Evolutionary conservation across 2,888 invertebrate genomes (phyloP).

Genomic region (Antheraea assamensis): DNA sequence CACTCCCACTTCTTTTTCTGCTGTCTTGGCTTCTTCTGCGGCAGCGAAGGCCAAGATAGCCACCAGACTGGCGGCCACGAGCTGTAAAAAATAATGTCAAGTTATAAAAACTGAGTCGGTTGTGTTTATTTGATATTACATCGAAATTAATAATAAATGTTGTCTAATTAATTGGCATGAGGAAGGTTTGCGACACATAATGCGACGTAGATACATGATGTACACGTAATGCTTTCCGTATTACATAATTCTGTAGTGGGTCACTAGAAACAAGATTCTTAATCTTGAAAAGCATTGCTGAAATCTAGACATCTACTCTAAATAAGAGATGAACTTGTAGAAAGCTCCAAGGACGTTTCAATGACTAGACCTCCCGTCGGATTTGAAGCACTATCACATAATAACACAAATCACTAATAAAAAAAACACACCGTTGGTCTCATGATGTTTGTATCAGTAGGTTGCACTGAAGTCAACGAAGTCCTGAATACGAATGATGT

Average conservation of each 20-base stretch:
- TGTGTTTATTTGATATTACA: conserved; percentile 34
- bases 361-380: not conserved
- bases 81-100: conserved; percentile 55
- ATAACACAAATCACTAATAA: conserved; percentile 50
- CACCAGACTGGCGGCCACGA: conserved; percentile 84
- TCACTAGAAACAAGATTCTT: conserved; percentile 14
- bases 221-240: conserved; percentile 59
- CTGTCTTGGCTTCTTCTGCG: conserved; percentile 82
- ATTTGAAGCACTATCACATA: conserved; percentile 26
- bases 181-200: conserved; percentile 49
- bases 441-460: conserved; percentile 78
- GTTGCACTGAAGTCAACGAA: conserved; percentile 81
- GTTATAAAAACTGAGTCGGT: conserved; percentile 39
- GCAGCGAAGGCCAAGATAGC: conserved; percentile 82
- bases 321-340: not conserved
- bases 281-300: conserved; percentile 27
- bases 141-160: conserved; percentile 46
- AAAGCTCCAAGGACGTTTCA: not conserved
- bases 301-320: not conserved
- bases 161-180: conserved; percentile 55
- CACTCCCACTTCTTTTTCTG: conserved; percentile 82
- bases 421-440: conserved; percentile 77
- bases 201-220: conserved; percentile 45
- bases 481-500: conserved; percentile 83
- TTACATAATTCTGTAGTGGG: conserved; percentile 48